Evolutionary conservation across 2,113 vertebrate species (phyloP).

Genomic region (Lepus americanus): DNA sequence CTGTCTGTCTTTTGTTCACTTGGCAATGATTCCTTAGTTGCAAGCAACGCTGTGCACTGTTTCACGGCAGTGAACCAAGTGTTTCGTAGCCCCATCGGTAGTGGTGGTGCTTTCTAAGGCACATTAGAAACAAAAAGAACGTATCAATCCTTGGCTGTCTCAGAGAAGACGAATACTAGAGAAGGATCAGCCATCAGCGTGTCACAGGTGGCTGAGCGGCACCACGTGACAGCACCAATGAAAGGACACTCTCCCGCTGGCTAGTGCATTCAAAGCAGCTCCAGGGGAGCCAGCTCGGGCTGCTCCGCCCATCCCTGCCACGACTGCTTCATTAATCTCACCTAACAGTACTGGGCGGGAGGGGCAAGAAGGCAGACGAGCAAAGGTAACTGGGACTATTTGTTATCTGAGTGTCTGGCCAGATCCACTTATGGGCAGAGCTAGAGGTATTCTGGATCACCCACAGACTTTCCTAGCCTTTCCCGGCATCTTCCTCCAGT

Average conservation of each 20-base stretch:
- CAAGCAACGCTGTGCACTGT: neutral
- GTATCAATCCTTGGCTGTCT: neutral
- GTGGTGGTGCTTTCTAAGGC: neutral
- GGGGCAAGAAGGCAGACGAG: neutral
- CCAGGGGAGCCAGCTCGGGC: neutral
- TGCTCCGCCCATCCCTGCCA: neutral
- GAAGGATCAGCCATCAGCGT: neutral
- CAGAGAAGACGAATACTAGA: neutral
- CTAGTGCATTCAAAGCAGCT: neutral
- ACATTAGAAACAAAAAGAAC: neutral
- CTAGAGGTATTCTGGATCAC: neutral
- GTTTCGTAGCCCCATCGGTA: neutral
- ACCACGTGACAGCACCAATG: too few relatives aligned
- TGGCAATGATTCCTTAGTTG: slow-evolving; percentile 1
- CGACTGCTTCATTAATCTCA: neutral
- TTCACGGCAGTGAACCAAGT: neutral
- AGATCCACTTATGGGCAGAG: neutral
- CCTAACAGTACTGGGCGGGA: neutral
- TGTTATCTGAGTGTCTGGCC: neutral
- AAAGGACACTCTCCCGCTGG: neutral
- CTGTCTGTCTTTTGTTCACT: neutral
- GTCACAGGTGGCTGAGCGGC: neutral
- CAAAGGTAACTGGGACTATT: neutral
- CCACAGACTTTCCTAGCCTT: neutral
- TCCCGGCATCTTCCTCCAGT: neutral